These are phyloP conservation scores for Glaucomys volans DNA, from an alignment of 2,113 vertebrate species.

Conservation along the genomic window DNA sequence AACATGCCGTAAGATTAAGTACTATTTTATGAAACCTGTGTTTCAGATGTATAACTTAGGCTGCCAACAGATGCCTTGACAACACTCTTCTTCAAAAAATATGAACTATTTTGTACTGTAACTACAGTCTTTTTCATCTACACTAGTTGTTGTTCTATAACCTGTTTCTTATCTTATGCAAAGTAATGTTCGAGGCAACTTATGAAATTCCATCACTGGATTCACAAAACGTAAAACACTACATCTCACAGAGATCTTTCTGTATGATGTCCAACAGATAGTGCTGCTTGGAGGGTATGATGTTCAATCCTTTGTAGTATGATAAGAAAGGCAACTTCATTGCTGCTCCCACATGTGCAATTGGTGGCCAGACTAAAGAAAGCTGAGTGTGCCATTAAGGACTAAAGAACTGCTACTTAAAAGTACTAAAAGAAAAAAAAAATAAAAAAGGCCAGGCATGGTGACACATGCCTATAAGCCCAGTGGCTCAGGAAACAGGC, in stretches of 20 bases:
- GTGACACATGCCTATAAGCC: no score
- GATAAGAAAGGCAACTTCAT: background rate
- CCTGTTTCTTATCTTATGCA: background rate
- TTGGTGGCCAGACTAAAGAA: background rate
- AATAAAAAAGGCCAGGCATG: no score
- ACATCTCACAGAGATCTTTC: background rate
- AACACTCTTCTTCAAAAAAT: background rate
- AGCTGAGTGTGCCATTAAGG: background rate
- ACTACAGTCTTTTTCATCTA: background rate
- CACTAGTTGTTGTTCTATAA: background rate
- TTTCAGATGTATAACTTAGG: background rate
- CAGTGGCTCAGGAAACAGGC: no score
- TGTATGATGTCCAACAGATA: background rate
- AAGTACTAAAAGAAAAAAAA: background rate
- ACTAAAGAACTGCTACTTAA: conserved; percentile 2
- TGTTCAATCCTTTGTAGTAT: background rate
- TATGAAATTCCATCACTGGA: background rate
- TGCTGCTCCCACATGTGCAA: background rate
- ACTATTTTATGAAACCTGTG: background rate
- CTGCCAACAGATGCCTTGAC: background rate
- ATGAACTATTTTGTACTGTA: background rate
- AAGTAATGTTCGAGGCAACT: background rate
- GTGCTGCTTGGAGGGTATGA: background rate
- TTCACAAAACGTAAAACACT: background rate
- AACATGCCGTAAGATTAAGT: background rate